Evolutionary conservation across 2,888 invertebrate species (phyloP), one percentile per base, ranked within the genome.

Genomic region (Napeogenes sylphis): DNA sequence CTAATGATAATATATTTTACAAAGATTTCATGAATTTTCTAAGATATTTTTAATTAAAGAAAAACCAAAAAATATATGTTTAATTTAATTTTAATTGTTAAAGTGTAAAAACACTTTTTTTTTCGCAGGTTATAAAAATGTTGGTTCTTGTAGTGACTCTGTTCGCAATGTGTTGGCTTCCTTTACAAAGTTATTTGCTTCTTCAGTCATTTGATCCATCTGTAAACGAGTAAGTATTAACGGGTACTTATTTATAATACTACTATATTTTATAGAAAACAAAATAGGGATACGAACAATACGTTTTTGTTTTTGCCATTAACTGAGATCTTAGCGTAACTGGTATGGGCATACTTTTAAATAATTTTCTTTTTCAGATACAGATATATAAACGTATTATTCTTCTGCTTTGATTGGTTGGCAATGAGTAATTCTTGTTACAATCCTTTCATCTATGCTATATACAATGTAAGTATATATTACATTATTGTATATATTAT

Each of bases 391-490:
- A 96, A 96, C 83, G 94, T 97, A 56, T 92, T 97, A 64, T 97
- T 95, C 92, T 96, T 97, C 84, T 95, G 94, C 80, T 95, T 94
- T 75, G 96, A 97, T 83, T 96, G 96, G 96, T 85, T 97, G 78
- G 95, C 95, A 1, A 96, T 96, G 96, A 95, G 95, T 76, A 97
- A 97, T 79, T 96, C 96, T 62, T 97, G 97, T 82, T 95, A 95
- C 81, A 97, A 97, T 82, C 97, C 97, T 0, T 96, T 97, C 79
- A 96, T 97, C 74, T 97, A 97, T 77, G 96, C 96, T 45, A 95
- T 97, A 71, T 96, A 96, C 76, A 97, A 97, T 79, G 97, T 97
- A 87, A 95, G 89, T 87, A 73, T 62, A 8, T n/a, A 51, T 30
- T 30, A 21, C 30, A 8, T 51, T 30, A 4, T 30, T 3, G 6